Evolutionary conservation across 1,140 invertebrate species (phyloP).

Genomic region (Zaprionus ornatus): DNA sequence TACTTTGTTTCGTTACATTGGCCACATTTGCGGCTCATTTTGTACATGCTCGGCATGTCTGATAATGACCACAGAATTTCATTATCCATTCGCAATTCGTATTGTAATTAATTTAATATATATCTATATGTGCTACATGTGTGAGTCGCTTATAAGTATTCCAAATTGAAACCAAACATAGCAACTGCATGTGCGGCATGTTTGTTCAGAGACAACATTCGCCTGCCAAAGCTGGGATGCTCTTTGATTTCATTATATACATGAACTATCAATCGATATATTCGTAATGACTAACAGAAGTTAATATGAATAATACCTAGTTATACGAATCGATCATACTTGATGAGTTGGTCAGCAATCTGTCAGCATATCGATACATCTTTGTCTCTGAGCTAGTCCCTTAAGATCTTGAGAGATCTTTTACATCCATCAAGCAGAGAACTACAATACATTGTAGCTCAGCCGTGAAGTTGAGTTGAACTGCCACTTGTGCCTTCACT

Average conservation of each 20-base stretch:
- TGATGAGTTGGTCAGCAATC: not conserved
- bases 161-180: not conserved
- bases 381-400: conserved; percentile 5
- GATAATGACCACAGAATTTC: conserved; percentile 78
- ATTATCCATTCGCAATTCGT: conserved; percentile 79
- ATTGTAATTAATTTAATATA: conserved; percentile 81
- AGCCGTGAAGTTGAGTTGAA: not conserved
- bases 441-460: conserved; percentile 6
- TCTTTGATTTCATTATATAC: not conserved
- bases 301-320: not conserved
- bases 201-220: not conserved
- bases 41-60: conserved; percentile 74
- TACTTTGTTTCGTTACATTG: conserved; percentile 75
- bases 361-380: conserved; percentile 27
- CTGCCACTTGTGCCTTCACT: conserved; percentile 9
- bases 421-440: conserved; percentile 1
- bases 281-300: no score
- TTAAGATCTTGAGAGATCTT: conserved; percentile 3
- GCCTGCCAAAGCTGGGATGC: not conserved
- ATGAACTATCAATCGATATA: not conserved
- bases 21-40: conserved; percentile 76
- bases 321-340: conserved; percentile 10
- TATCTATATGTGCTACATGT: conserved; percentile 15
- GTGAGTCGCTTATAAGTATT: conserved; percentile 23
- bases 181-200: conserved; percentile 4